Evolutionary conservation across 2,888 invertebrate genomes (phyloP), one percentile per base, ranked within the genome.

Genomic region (Hydrotaea cyrtoneurina): DNA sequence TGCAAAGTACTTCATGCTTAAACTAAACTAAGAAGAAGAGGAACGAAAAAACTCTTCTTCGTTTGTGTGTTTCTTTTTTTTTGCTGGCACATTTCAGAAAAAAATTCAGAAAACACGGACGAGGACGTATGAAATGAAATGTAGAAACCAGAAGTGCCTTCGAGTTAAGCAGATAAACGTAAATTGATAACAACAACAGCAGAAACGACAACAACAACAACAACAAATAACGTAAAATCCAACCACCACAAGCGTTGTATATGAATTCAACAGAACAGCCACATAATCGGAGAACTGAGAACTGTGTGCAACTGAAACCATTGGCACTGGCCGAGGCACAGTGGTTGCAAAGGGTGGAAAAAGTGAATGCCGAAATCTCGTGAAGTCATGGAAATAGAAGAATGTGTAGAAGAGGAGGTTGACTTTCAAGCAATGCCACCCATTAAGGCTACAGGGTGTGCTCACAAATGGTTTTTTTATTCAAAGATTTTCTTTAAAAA

Each of bases 101-200:
- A 46, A 19, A 46, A 69, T 23, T 69, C 43, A 69, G 43, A 46
- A 43, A 19, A 31, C 31, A 31, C 31, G 31, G n/a, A 50, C 50
- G 50, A 50, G n/a, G n/a, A 62, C 43, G 17, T 46, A 66, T 19
- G n/a, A 23, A 69, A 73, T 17, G 36, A 21, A 43, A 69, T 19
- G 43, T 46, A 69, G 57, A 23, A 76, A 85, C 83, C 86, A 86
- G 82, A 84, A 86, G 86, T 87, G 84, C 74, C 83, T 85, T 76
- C 77, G 83, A 83, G 83, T 84, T 83, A 81, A 81, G 71, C 83
- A 84, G 79, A 86, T 82, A 85, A 86, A 86, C 55, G 79, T 62
- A 36, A 69, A 78, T 55, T 74, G 83, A 80, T 86, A 81, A 82
- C 74, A 75, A 59, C 39, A 53, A 13, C 71, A 36, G 3, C 57